phyloP scores from a whole-genome alignment of 2,113 vertebrate genomes.

The Rhegmatorhina hoffmannsi region DNA sequence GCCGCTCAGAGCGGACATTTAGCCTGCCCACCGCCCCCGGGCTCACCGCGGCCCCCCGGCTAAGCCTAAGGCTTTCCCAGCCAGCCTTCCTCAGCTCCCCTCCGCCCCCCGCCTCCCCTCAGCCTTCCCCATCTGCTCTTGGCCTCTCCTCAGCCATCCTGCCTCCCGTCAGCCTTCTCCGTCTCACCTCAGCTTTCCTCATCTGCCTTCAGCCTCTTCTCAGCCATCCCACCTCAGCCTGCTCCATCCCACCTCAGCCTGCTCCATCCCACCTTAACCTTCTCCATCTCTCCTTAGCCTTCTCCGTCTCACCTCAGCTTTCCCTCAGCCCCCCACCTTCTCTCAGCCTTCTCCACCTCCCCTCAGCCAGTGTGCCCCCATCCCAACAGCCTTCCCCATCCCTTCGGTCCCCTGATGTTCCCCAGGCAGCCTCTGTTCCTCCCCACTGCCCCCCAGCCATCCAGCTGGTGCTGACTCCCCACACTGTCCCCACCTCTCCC shows the following conservation, averaged over 20 bases:
- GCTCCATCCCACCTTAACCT: not conserved
- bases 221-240: too few relatives aligned
- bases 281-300: too few relatives aligned
- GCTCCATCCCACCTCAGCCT: too few relatives aligned
- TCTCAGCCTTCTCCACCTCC: not conserved
- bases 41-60: too few relatives aligned
- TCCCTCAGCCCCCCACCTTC: too few relatives aligned
- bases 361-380: not conserved
- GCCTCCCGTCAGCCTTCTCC: too few relatives aligned
- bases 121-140: too few relatives aligned
- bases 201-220: too few relatives aligned
- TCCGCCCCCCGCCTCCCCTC: not conserved
- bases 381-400: not conserved
- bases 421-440: not conserved
- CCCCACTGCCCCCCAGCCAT: not conserved
- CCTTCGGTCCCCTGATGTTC: accelerated
- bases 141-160: too few relatives aligned
- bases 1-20: too few relatives aligned
- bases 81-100: not conserved
- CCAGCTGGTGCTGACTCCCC: not conserved
- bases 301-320: not conserved
- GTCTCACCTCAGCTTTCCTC: not conserved
- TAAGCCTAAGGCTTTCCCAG: not conserved
- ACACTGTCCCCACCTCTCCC: accelerated
- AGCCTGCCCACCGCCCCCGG: not conserved